Base-by-base conservation (phyloP, 2,113 vertebrate species). In the Hymenochirus boettgeri region DNA sequence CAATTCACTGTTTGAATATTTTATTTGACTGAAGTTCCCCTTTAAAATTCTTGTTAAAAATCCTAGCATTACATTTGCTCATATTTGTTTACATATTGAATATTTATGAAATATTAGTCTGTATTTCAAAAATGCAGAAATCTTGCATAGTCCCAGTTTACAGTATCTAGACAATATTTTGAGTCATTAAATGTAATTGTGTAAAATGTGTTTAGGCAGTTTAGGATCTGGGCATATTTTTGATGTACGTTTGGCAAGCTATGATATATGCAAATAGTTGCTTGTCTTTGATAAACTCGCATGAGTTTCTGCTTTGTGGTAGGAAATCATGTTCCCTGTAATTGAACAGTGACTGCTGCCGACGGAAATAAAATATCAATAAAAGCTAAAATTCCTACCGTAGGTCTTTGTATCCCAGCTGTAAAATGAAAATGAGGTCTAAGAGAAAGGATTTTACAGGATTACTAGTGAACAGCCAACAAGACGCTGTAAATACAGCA, bases 371-470 rank as follows among this genome's bases (percentile, higher is more conserved):
- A 15, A 73, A 73, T 22, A 3, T 69, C 59, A 62, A 27, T 59
- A 48, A 59, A 74, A 77, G 67, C 65, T 69, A 53, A 73, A 77
- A 65, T 56, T 45, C 25, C 55, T 55, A 61, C 66, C 23, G 74
- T 65, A 22, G 70, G 29, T 57, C 48, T 61, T 82, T 73, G 72
- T 53, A 65, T 79, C 76, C 71, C 69, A 82, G 58, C 73, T 77
- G 71, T 18, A 9, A 39, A 63, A 69, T 51, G 65, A 71, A 60
- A 79, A 72, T 69, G 52, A 53, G 3, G 4, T 65, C 55, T 74
- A 69, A 75, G 76, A 80, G 75, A 77, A n/a, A 77, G 70, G 65
- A 72, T 79, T 78, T 79, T 78, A 63, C 78, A 69, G 70, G 52
- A 73, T 42, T 72, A 74, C 27, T 58, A 71, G 67, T 53, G 12